These are phyloP conservation scores for Phenacoccus solenopsis DNA, from an alignment of 1,140 invertebrate species.

Conservation along the genomic window DNA sequence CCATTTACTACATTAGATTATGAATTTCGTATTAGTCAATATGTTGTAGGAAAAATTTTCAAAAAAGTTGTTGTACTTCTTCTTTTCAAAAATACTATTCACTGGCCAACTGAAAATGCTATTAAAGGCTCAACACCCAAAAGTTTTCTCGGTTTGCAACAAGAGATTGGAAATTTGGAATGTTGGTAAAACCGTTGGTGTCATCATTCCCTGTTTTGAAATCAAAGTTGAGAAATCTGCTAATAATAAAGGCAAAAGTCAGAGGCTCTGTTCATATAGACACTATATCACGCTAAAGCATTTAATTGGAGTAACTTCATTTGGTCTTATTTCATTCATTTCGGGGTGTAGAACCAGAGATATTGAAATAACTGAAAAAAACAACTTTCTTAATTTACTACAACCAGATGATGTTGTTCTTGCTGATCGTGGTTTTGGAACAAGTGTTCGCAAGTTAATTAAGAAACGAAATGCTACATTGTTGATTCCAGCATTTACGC, in stretches of 20 bases:
- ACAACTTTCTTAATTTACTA: conserved; percentile 29
- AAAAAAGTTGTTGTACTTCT: no score
- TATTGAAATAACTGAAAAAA: conserved; percentile 31
- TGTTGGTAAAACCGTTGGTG: conserved; percentile 21
- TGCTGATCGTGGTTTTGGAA: conserved; percentile 32
- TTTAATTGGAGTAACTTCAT: conserved; percentile 33
- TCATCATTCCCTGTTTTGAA: conserved; percentile 29
- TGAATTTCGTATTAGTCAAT: no score
- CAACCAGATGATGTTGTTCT: conserved; percentile 26
- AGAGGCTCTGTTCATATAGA: conserved; percentile 29
- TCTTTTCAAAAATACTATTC: no score
- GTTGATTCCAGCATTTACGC: conserved; percentile 33
- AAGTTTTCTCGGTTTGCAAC: no score
- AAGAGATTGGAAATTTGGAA: no score
- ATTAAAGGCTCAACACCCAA: no score
- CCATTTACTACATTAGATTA: no score
- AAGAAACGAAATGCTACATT: conserved; percentile 27
- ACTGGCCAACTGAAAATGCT: no score
- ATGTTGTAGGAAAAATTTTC: no score
- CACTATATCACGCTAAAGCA: conserved; percentile 33
- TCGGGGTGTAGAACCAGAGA: conserved; percentile 33
- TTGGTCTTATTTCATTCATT: conserved; percentile 35
- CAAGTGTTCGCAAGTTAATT: conserved; percentile 30
- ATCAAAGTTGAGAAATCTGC: conserved; percentile 28
- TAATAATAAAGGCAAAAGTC: conserved; percentile 25